Base-by-base conservation (phyloP, 2,888 invertebrate genomes). In the Coelinius sp. region DNA sequence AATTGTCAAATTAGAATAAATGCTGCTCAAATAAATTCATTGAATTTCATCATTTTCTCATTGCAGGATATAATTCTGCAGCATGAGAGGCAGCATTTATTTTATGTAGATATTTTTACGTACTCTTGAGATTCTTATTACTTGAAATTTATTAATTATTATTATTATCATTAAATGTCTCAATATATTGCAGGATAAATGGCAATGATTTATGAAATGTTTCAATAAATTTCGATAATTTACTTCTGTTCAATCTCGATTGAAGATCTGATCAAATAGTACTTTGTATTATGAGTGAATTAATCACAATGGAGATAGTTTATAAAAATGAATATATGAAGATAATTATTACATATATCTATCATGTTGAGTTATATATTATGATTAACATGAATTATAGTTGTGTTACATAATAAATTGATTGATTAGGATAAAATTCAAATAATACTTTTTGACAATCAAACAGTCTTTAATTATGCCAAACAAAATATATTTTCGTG, bases 181-280 rank as follows among this genome's bases (percentile, higher is more conserved):
- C 78, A 82, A 79, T 75, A 69, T 70, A 78, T 76, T 81, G 84
- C 83, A 84, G 83, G 81, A 85, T 85, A 83, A 78, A 84, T 85
- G 85, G 82, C 83, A 85, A 85, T 85, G 82, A 79, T 66, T 80
- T 75, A 73, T 74, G 76, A 76, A 77, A 71, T 82, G 79, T 80
- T 78, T 75, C 20, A 20, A 65, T 75, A 76, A 66, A 70, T 79
- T 77, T 80, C 82, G 76, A 70, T 63, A 41, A 49, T 73, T 49
- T 70, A 66, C 63, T 75, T 65, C 71, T 59, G 12, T 76, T 77
- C 78, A 80, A 81, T 82, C 80, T 82, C 78, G 75, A 76, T 52
- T 74, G 63, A 78, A 83, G 82, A 85, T 85, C 84, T 84, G 83
- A 84, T 81, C 83, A 84, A 27, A 59, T 76, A 77, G 74, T 78